These are phyloP conservation scores for Podarcis siculus DNA, from an alignment of 2,797 vertebrate genomes.

Conservation along the genomic window DNA sequence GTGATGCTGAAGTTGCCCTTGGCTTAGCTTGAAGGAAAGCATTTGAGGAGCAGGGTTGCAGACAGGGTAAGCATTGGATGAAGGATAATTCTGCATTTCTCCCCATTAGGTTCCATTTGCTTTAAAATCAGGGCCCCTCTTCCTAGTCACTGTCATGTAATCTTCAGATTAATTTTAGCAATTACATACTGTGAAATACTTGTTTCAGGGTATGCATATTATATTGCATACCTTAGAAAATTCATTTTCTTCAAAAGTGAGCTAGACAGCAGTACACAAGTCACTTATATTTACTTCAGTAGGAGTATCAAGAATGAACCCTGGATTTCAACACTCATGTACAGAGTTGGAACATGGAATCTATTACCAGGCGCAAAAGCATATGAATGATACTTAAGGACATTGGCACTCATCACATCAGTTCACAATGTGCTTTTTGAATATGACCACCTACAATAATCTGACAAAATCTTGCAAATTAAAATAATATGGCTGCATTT, in stretches of 20 bases:
- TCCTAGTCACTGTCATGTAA: neutral
- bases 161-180: neutral
- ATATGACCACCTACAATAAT: neutral
- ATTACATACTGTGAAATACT: neutral
- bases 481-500: neutral
- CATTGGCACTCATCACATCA: neutral
- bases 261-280: neutral
- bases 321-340: neutral
- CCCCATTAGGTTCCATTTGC: neutral
- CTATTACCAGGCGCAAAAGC: neutral
- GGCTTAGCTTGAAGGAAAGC: neutral
- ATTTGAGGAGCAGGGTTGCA: neutral
- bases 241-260: neutral
- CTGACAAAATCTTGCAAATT: neutral
- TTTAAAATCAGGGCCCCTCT: neutral
- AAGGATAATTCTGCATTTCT: neutral
- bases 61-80: neutral
- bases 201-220: slow-evolving; percentile 24
- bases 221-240: slow-evolving; percentile 27
- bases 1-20: neutral
- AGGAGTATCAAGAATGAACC: neutral
- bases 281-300: neutral
- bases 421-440: neutral
- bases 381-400: neutral
- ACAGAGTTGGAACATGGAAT: neutral